Percentiles rank a stretch among this genome's conserved stretches.
Evolutionary conservation across 2,797 vertebrate genomes (phyloP).

Genomic region (Macroramphosus scolopax): DNA sequence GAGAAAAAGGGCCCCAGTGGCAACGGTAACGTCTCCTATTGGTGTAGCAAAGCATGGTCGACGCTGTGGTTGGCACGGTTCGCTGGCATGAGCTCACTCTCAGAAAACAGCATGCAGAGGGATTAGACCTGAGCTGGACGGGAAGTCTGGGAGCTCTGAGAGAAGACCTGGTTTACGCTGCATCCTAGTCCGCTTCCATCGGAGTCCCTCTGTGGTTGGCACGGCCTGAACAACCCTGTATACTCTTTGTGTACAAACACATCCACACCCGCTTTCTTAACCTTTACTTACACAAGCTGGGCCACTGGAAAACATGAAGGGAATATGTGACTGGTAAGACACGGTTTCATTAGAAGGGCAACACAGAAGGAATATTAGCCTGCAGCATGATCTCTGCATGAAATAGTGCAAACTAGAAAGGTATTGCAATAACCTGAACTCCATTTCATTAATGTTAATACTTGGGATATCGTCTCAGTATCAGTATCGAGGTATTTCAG

Average conservation of each 20-base stretch:
- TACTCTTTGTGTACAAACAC: slow-evolving; percentile 49
- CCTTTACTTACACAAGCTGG: slow-evolving; percentile 25
- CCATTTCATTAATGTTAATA: no score
- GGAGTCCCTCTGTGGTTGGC: slow-evolving; percentile 45
- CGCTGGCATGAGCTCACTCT: slow-evolving; percentile 60
- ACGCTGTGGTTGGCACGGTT: slow-evolving; percentile 46
- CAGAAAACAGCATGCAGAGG: slow-evolving; percentile 46
- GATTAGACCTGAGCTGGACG: slow-evolving; percentile 44
- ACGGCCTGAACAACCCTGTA: slow-evolving; percentile 58
- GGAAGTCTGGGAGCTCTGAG: slow-evolving; percentile 33
- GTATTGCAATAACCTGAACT: no score
- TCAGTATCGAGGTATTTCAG: no score
- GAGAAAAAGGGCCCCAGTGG: slow-evolving; percentile 39
- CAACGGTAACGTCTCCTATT: slow-evolving; percentile 34
- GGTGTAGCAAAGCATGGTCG: slow-evolving; percentile 19
- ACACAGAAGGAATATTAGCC: no score
- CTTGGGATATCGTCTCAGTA: no score
- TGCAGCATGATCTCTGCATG: background rate
- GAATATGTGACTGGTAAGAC: slow-evolving; percentile 10
- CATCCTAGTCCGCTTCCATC: slow-evolving; percentile 19
- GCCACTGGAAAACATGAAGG: slow-evolving; percentile 19
- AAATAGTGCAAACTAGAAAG: background rate
- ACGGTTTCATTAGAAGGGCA: background rate
- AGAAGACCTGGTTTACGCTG: slow-evolving; percentile 36
- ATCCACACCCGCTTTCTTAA: slow-evolving; percentile 47